Evolutionary conservation across 2,888 invertebrate genomes (phyloP).

Genomic region (Ennomos erosarius): DNA sequence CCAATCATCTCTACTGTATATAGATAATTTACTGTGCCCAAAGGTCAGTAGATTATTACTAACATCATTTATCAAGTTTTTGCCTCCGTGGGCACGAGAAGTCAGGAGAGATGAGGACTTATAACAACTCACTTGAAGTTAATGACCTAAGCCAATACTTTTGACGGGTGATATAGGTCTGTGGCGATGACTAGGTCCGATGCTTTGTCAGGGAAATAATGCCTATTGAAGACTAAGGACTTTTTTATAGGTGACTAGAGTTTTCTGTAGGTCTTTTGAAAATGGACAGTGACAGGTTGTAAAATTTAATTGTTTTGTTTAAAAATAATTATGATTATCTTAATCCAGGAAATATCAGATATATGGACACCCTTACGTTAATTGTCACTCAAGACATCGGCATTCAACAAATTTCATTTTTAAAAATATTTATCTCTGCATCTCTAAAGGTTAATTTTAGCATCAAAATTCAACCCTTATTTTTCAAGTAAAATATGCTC

Average conservation of each 20-base stretch:
- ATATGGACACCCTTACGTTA: too few relatives aligned
- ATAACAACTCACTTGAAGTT: slow-evolving; percentile 13
- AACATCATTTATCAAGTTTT: slow-evolving; percentile 34
- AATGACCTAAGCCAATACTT: slow-evolving; percentile 24
- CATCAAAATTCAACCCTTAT: slow-evolving; percentile 1
- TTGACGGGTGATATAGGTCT: slow-evolving; percentile 17
- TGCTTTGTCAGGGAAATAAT: neutral
- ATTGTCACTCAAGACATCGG: too few relatives aligned
- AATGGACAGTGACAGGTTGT: too few relatives aligned
- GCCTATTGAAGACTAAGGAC: neutral
- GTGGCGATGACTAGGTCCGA: slow-evolving; percentile 12
- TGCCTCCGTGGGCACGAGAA: slow-evolving; percentile 30
- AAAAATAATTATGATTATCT: too few relatives aligned
- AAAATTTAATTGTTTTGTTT: too few relatives aligned
- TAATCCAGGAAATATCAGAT: too few relatives aligned
- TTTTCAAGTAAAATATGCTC: slow-evolving; percentile 8
- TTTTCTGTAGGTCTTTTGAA: too few relatives aligned
- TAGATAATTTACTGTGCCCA: neutral
- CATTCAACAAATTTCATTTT: too few relatives aligned
- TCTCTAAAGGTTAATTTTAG: too few relatives aligned
- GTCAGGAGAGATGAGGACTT: slow-evolving; percentile 28
- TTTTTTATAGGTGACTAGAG: too few relatives aligned
- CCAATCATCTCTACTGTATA: too few relatives aligned
- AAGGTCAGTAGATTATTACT: slow-evolving; percentile 29
- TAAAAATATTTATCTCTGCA: too few relatives aligned